A percentile compares a stretch with the other conserved stretches of the same genome.
phyloP scores from a whole-genome alignment of 2,113 vertebrate genomes.

The Anguilla japonica region DNA sequence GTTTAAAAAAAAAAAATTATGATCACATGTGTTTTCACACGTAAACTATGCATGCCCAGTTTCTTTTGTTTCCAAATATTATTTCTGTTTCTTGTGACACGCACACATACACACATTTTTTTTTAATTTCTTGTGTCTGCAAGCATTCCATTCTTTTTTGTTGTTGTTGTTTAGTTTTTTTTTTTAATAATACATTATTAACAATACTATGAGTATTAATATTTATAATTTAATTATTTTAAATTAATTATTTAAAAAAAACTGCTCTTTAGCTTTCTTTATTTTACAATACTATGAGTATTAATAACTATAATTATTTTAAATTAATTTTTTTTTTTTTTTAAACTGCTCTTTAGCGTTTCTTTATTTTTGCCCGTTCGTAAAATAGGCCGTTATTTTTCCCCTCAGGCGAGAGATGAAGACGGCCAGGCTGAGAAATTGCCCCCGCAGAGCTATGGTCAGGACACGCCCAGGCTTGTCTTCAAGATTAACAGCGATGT shows the following conservation, averaged over 20 bases:
- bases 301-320: constrained; percentile 58
- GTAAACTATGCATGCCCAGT: neutral
- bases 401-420: constrained; percentile 98
- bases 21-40: neutral
- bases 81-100: neutral
- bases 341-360: constrained; percentile 70
- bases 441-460: constrained; percentile 97
- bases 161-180: constrained; percentile 40
- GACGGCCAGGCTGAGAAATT: constrained; percentile 98
- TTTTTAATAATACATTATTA: neutral
- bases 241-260: neutral
- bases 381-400: constrained; percentile 99
- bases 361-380: constrained; percentile 92
- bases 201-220: constrained; percentile 63
- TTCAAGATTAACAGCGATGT: constrained; percentile 99
- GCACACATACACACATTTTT: neutral
- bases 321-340: constrained; percentile 46
- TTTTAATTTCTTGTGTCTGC: constrained; percentile 25
- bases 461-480: constrained; percentile 99
- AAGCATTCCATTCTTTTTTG: constrained; percentile 18
- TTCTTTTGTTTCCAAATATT: neutral
- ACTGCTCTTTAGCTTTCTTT: too few species aligned
- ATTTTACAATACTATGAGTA: constrained; percentile 48
- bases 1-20: neutral
- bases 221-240: constrained; percentile 40